Evolutionary conservation across 2,797 vertebrate genomes (phyloP).

Genomic region (Eidolon dupreanum): DNA sequence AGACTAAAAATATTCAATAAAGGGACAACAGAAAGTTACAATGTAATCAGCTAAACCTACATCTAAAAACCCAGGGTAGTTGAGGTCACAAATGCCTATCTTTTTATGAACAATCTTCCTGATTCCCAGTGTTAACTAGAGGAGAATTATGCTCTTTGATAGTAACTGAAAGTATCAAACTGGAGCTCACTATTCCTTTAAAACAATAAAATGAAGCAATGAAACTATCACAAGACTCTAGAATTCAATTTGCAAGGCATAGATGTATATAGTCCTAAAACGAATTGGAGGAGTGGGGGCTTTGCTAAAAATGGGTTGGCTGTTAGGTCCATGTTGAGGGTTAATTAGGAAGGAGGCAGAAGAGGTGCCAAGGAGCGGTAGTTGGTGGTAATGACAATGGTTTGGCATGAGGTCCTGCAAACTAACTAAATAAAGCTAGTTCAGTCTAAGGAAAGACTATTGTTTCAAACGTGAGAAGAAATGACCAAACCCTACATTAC

Average conservation of each 20-base stretch:
- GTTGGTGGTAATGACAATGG: neutral
- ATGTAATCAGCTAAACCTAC: neutral
- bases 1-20: neutral
- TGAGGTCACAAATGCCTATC: neutral
- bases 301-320: neutral
- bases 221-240: constrained; percentile 22
- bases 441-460: neutral
- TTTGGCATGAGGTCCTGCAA: neutral
- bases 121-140: neutral
- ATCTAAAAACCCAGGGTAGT: constrained; percentile 7
- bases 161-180: neutral
- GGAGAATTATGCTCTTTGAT: neutral
- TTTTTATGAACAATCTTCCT: constrained; percentile 35
- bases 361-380: neutral
- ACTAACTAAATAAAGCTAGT: neutral
- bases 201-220: constrained; percentile 12
- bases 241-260: neutral
- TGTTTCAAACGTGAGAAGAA: constrained; percentile 39
- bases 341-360: neutral
- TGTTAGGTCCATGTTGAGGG: neutral
- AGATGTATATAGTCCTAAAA: neutral
- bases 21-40: neutral
- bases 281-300: neutral
- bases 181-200: neutral
- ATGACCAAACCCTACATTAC: neutral